A percentile compares a stretch with the other conserved stretches of the same genome.
These are phyloP conservation scores for Cyanoderma ruficeps DNA, from an alignment of 2,113 vertebrate genomes.

Conservation along the genomic window DNA sequence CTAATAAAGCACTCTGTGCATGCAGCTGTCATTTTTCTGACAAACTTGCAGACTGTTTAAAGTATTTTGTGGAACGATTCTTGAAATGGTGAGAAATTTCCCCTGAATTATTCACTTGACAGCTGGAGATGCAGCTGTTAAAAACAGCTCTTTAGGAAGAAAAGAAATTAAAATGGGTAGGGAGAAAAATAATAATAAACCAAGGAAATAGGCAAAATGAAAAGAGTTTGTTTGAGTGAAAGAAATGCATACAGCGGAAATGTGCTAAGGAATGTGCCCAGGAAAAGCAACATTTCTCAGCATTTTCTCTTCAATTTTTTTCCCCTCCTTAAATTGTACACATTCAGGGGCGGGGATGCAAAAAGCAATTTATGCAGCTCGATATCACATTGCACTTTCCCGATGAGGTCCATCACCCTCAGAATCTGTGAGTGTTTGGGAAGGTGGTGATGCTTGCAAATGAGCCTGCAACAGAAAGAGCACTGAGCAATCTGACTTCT, in stretches of 20 bases:
- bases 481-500: neutral
- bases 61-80: conserved; percentile 59
- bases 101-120: conserved; percentile 63
- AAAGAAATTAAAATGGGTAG: conserved; percentile 54
- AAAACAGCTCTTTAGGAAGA: conserved; percentile 57
- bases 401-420: conserved; percentile 41
- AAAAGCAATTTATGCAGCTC: conserved; percentile 46
- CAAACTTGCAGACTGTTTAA: conserved; percentile 33
- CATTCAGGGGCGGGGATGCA: neutral
- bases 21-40: conserved; percentile 48
- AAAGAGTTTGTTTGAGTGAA: neutral
- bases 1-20: conserved; percentile 28
- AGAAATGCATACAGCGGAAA: neutral
- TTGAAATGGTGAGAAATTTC: conserved; percentile 52
- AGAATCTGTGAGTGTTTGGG: conserved; percentile 38
- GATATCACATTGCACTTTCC: conserved; percentile 9
- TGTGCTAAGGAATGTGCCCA: neutral
- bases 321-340: conserved; percentile 1
- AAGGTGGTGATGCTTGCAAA: conserved; percentile 57
- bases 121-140: conserved; percentile 59
- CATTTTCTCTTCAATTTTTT: conserved; percentile 29
- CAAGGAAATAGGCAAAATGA: neutral
- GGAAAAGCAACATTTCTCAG: conserved; percentile 24
- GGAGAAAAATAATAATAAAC: conserved; percentile 52
- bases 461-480: conserved; percentile 19